phyloP scores from a whole-genome alignment of 2,888 invertebrate genomes.

The Odontocolon sp. region DNA sequence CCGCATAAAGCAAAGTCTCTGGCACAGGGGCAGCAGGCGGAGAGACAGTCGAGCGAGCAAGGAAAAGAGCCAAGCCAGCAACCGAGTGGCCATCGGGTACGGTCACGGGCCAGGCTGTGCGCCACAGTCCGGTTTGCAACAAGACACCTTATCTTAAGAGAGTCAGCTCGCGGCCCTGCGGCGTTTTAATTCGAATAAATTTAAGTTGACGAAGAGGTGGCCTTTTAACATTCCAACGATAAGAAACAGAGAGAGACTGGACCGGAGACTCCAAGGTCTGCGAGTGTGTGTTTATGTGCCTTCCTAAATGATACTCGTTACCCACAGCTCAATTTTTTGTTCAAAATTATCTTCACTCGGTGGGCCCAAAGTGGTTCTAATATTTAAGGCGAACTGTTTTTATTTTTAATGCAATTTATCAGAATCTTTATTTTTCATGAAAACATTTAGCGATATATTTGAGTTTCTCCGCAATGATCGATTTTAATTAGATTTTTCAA shows the following conservation, averaged over 20 bases:
- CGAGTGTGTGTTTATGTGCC: slow-evolving; percentile 31
- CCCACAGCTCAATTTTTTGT: slow-evolving; percentile 32
- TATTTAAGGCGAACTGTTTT: too few relatives aligned
- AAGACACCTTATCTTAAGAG: slow-evolving; percentile 71
- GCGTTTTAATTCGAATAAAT: slow-evolving; percentile 80
- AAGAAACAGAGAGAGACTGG: slow-evolving; percentile 62
- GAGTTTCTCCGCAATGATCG: too few relatives aligned
- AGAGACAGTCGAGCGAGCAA: slow-evolving; percentile 17
- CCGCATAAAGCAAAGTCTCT: slow-evolving; percentile 75
- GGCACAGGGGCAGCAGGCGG: slow-evolving; percentile 48
- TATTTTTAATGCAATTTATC: too few relatives aligned
- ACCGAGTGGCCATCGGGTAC: too few relatives aligned
- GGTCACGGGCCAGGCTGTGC: slow-evolving; percentile 64
- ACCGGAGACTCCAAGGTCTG: slow-evolving; percentile 40
- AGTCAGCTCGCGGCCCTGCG: slow-evolving; percentile 71
- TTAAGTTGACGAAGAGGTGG: slow-evolving; percentile 79
- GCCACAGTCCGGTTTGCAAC: slow-evolving; percentile 63
- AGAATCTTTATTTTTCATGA: too few relatives aligned
- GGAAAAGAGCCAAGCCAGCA: slow-evolving; percentile 31
- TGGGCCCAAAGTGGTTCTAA: background rate
- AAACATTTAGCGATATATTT: too few relatives aligned
- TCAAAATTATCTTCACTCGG: slow-evolving; percentile 33
- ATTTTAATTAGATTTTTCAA: too few relatives aligned
- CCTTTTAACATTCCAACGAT: slow-evolving; percentile 80
- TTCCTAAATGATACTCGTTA: slow-evolving; percentile 56